Evolutionary conservation across 2,113 vertebrate genomes (phyloP).

Genomic region (Hippoglossus stenolepis): DNA sequence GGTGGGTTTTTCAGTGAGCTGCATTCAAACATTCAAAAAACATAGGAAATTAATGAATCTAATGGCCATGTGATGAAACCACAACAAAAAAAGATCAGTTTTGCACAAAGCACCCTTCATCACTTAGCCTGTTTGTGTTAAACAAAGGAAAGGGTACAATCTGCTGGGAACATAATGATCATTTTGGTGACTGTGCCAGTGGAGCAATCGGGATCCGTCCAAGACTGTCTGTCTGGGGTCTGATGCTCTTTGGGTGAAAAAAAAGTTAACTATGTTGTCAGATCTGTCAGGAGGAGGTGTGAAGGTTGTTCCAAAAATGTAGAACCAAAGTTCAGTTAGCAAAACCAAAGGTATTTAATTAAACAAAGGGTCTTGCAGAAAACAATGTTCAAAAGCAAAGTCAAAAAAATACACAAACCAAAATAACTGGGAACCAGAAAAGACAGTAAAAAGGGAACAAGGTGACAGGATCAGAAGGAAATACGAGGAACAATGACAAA

Average conservation of each 20-base stretch:
- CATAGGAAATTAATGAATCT: neutral
- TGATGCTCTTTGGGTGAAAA: neutral
- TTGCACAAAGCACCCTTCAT: neutral
- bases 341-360: too few relatives aligned
- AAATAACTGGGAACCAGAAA: too few relatives aligned
- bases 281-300: too few relatives aligned
- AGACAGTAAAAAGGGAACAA: too few relatives aligned
- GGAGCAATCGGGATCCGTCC: neutral
- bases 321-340: too few relatives aligned
- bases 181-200: too few relatives aligned
- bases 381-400: too few relatives aligned
- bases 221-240: neutral
- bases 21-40: neutral
- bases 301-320: too few relatives aligned
- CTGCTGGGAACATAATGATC: neutral
- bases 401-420: neutral
- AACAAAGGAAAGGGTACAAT: neutral
- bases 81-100: neutral
- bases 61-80: neutral
- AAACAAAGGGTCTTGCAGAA: too few relatives aligned
- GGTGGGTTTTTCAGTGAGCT: neutral
- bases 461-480: too few relatives aligned
- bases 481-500: too few relatives aligned
- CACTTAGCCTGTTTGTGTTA: neutral
- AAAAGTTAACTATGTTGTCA: neutral